These are phyloP conservation scores for Felis chaus DNA, from an alignment of 2,113 vertebrate genomes.

Conservation along the genomic window DNA sequence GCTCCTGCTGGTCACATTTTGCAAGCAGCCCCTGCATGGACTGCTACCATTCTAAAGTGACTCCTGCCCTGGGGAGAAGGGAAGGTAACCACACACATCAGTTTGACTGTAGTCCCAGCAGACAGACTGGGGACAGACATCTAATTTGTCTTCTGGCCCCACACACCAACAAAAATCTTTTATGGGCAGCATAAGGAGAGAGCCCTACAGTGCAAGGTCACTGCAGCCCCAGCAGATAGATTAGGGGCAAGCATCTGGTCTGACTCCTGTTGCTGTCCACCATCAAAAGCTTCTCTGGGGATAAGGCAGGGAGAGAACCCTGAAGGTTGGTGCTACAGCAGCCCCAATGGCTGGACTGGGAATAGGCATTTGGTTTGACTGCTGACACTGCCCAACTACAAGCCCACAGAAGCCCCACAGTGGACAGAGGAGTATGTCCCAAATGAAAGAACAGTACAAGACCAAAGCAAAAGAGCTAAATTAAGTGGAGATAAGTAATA, in stretches of 20 bases:
- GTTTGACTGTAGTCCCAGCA: not conserved
- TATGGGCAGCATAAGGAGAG: not conserved
- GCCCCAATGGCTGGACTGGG: not conserved
- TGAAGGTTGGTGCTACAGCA: not conserved
- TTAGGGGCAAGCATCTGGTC: not conserved
- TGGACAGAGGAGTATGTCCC: not conserved
- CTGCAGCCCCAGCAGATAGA: not conserved
- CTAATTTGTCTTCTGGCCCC: not conserved
- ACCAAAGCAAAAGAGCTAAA: not conserved
- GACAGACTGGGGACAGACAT: not conserved
- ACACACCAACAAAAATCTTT: not conserved
- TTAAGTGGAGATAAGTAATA: not conserved
- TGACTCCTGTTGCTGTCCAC: not conserved
- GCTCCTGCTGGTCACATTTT: not conserved
- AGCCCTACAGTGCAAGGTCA: not conserved
- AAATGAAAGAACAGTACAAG: not conserved
- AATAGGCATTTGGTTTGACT: not conserved
- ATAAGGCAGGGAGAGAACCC: not conserved
- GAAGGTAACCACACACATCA: not conserved
- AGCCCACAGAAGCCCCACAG: not conserved
- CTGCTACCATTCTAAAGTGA: not conserved
- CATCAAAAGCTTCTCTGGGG: not conserved
- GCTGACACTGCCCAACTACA: not conserved
- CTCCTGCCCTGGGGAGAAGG: not conserved
- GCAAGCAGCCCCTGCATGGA: not conserved